These are phyloP conservation scores for Phortica okadai DNA, from an alignment of 2,888 invertebrate genomes.

Conservation along the genomic window DNA sequence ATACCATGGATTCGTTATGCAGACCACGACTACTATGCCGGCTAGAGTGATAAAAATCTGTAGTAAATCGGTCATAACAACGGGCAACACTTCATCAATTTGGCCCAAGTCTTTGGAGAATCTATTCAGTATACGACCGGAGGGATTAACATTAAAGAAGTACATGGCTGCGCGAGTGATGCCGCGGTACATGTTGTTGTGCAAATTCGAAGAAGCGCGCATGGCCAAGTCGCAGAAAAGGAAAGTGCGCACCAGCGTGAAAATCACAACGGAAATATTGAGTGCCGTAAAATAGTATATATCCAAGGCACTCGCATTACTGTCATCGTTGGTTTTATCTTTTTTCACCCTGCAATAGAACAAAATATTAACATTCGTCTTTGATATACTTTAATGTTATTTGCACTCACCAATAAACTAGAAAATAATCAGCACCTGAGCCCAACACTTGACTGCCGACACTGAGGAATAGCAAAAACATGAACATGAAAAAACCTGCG, in stretches of 20 bases:
- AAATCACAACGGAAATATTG: slow-evolving; percentile 74
- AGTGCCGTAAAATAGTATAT: slow-evolving; percentile 78
- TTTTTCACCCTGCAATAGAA: slow-evolving; percentile 67
- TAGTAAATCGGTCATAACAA: slow-evolving; percentile 75
- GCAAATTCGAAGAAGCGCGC: slow-evolving; percentile 86
- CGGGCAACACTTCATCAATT: slow-evolving; percentile 77
- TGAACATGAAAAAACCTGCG: slow-evolving; percentile 81
- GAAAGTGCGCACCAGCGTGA: slow-evolving; percentile 75
- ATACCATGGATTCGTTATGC: slow-evolving; percentile 21
- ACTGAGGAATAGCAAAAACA: slow-evolving; percentile 81
- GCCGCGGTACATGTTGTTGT: slow-evolving; percentile 88
- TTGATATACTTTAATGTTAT: no score
- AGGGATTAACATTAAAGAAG: slow-evolving; percentile 93
- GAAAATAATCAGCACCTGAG: slow-evolving; percentile 87
- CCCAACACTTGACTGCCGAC: slow-evolving; percentile 83
- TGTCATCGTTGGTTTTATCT: slow-evolving; percentile 51
- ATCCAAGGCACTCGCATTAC: slow-evolving; percentile 62
- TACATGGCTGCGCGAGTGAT: slow-evolving; percentile 88
- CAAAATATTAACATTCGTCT: not conserved
- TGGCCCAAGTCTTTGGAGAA: slow-evolving; percentile 91
- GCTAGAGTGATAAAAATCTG: slow-evolving; percentile 87
- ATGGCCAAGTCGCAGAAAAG: slow-evolving; percentile 80
- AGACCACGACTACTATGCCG: slow-evolving; percentile 81
- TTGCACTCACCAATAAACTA: slow-evolving; percentile 82
- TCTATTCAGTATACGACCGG: slow-evolving; percentile 88